Evolutionary conservation across 2,797 vertebrate species (phyloP).

Genomic region (Rhabdophis nuchalis): DNA sequence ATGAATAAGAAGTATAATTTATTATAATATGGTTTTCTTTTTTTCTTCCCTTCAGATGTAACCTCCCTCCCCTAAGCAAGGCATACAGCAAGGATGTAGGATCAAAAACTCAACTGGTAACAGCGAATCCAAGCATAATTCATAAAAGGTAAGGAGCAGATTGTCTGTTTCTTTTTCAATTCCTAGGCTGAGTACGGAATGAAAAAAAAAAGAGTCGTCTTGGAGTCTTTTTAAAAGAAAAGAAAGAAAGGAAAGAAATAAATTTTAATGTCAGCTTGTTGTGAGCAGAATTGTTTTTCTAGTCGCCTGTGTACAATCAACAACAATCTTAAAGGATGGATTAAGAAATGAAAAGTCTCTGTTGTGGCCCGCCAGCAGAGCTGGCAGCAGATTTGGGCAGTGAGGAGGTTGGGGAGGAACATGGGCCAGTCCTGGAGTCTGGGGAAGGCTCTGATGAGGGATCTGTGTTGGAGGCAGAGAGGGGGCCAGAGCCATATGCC

Average conservation of each 20-base stretch:
- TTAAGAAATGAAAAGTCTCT: not conserved
- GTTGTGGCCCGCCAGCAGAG: no score
- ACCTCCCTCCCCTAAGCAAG: slow-evolving; percentile 90
- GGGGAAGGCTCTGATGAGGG: no score
- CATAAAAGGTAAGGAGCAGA: slow-evolving; percentile 82
- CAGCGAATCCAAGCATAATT: slow-evolving; percentile 97
- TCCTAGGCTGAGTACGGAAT: not conserved
- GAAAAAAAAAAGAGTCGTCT: not conserved
- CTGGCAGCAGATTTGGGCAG: no score
- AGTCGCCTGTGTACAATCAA: not conserved
- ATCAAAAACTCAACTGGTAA: slow-evolving; percentile 87
- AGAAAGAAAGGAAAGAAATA: not conserved
- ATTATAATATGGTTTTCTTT: slow-evolving; percentile 27
- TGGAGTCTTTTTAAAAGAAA: not conserved
- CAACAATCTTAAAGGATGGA: not conserved
- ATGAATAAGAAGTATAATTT: not conserved
- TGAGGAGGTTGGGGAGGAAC: no score
- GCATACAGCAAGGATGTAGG: slow-evolving; percentile 87
- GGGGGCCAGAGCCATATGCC: no score
- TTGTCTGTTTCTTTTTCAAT: slow-evolving; percentile 1
- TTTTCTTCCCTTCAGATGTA: slow-evolving; percentile 78
- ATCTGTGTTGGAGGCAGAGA: no score
- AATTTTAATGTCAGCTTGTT: not conserved
- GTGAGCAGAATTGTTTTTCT: not conserved
- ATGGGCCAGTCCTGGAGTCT: no score